Base-by-base conservation (phyloP, 2,888 invertebrate species). In the Saturnia japonica region DNA sequence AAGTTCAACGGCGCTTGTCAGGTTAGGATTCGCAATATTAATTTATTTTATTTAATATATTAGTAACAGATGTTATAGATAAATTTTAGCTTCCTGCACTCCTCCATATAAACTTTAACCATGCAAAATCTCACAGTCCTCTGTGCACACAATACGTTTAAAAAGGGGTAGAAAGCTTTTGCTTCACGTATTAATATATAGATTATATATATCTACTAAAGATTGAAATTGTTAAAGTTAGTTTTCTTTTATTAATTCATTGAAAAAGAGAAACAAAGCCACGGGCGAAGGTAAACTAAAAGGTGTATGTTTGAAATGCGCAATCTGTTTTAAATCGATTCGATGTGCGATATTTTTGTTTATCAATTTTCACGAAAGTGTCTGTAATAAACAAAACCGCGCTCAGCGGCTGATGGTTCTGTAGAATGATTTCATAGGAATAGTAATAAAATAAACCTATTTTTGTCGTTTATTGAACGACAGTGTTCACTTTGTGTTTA, bases 331-430 rank as follows among this genome's bases (percentile, higher is more conserved):
- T 60, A 60, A 28, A 60, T 60, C 57, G 57, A 60, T 28, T 60
- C 57, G 57, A 64, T 2, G 40, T 40, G 40, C 19, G 64, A 34
- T 64, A 40, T 34, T 40, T 40, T 40, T 40, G 64, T 40, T 64
- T 64, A 40, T 64, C 34, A 40, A 19, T 40, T 64, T 64, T 64
- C 64, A 64, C 34, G 64, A 40, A 64, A 64, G 6, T 64, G 64
- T 60, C 57, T 60, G 19, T n/a, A 64, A 64, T 64, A 40, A 64
- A 64, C 64, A 40, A n/a, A 22, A 60, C 28, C 57, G 57, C 14
- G 57, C 57, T 28, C 25, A 60, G 25, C 57, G 25, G 57, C 28
- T 14, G 57, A 60, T 60, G 57, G 25, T 25, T 60, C 28, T 60
- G 57, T 28, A 60, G 57, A 57, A 60, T 60, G 14, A 60, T 60